Percentiles rank a stretch among this genome's conserved stretches.
phyloP scores from a whole-genome alignment of 2,888 invertebrate genomes.

The Trimorus sp. region DNA sequence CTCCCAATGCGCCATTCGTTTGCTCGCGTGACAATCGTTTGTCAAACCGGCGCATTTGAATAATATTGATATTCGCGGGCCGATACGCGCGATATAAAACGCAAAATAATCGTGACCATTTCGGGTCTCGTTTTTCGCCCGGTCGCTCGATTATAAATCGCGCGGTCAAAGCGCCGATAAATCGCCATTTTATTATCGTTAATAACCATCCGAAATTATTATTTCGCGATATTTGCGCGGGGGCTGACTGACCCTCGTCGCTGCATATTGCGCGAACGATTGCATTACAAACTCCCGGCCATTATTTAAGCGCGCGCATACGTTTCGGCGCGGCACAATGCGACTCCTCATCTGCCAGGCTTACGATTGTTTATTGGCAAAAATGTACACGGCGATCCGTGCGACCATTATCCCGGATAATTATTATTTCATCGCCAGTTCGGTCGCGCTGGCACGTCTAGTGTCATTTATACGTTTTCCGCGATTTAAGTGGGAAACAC shows the following conservation, averaged over 20 bases:
- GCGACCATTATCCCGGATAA: slow-evolving; percentile 75
- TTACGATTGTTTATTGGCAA: slow-evolving; percentile 80
- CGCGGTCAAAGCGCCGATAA: slow-evolving; percentile 73
- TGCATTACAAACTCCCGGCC: slow-evolving; percentile 65
- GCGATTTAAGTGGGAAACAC: not conserved
- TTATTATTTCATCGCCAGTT: slow-evolving; percentile 77
- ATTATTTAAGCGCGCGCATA: slow-evolving; percentile 65
- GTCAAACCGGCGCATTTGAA: slow-evolving; percentile 37
- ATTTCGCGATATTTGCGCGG: slow-evolving; percentile 78
- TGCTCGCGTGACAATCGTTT: slow-evolving; percentile 18
- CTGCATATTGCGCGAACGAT: slow-evolving; percentile 46
- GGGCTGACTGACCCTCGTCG: slow-evolving; percentile 45
- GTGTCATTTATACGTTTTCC: slow-evolving; percentile 4
- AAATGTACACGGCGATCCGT: slow-evolving; percentile 79
- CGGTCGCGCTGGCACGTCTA: slow-evolving; percentile 13
- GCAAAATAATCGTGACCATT: slow-evolving; percentile 41
- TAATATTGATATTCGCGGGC: slow-evolving; percentile 42
- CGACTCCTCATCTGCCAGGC: slow-evolving; percentile 62
- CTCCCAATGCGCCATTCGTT: slow-evolving; percentile 29
- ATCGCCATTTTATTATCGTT: slow-evolving; percentile 81
- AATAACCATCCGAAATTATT: slow-evolving; percentile 80
- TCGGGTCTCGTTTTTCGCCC: slow-evolving; percentile 42
- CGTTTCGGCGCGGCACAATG: slow-evolving; percentile 51
- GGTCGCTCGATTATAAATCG: slow-evolving; percentile 61
- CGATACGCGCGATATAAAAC: slow-evolving; percentile 30